Percentiles rank a stretch among this genome's conserved stretches.
phyloP scores from a whole-genome alignment of 1,140 invertebrate species.

The Leptinotarsa lineolata region DNA sequence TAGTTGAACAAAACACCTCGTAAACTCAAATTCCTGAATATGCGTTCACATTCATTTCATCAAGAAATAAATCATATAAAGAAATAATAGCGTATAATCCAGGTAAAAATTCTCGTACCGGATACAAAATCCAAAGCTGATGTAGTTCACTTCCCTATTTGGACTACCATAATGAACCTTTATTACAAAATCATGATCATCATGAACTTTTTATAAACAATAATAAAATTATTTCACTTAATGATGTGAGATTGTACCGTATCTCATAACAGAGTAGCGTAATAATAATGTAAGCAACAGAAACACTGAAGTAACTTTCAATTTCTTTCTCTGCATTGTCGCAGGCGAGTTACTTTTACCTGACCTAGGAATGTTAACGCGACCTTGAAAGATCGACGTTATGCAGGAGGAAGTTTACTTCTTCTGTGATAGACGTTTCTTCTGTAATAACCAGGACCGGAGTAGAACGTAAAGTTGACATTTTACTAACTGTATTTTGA shows the following conservation, averaged over 20 bases:
- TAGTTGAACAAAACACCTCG: too few relatives aligned
- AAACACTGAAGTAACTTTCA: conserved; percentile 6
- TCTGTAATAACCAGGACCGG: background rate
- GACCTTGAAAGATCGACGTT: background rate
- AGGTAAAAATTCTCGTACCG: background rate
- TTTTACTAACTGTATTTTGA: too few relatives aligned
- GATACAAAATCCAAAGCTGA: background rate
- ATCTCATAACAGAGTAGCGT: conserved; percentile 8
- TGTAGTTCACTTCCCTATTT: conserved; percentile 6
- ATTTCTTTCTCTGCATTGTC: conserved; percentile 6
- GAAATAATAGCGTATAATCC: too few relatives aligned
- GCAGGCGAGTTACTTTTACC: conserved; percentile 3
- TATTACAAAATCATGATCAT: conserved; percentile 7
- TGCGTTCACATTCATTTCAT: too few relatives aligned
- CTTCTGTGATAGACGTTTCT: background rate
- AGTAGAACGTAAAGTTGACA: background rate
- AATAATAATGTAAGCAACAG: background rate
- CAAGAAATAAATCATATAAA: too few relatives aligned
- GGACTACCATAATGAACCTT: conserved; percentile 5
- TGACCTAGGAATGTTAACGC: conserved; percentile 5
- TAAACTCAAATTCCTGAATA: too few relatives aligned
- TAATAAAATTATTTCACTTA: conserved; percentile 4
- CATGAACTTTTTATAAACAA: conserved; percentile 7
- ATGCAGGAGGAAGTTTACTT: background rate
- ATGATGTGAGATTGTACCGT: conserved; percentile 3